Base-by-base conservation (phyloP, 2,888 invertebrate species). In the Pseudanteris insignis region DNA sequence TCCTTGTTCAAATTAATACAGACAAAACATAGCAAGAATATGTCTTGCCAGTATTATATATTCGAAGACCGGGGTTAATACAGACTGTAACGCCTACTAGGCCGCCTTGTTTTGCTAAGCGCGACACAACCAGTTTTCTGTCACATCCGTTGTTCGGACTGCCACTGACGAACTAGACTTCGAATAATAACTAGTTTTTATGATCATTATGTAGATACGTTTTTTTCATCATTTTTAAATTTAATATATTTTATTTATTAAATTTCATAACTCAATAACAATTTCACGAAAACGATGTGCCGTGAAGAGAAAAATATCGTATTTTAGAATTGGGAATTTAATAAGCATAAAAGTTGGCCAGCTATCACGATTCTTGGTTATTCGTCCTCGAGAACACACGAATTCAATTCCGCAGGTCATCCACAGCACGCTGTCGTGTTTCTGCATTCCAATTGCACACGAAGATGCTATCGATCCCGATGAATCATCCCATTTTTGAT, bases 1-100 rank as follows among this genome's bases (percentile, higher is more conserved):
- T 54, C 50, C 55, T 55, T 46, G 59, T 47, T 59, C 57, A 53
- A 50, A 43, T 62, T 60, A 64, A 57, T 55, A 60, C 50, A 32
- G 50, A 33, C 44, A 38, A 51, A 43, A 55, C 55, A 12, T 46
- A 41, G 29, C 40, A 46, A 46, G 46, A 38, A 46, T 57, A 55
- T 63, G 36, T 50, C 54, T 41, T 50, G 60, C 36, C 37, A 50
- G 58, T 41, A 48, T 57, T 51, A 47, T 64, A 46, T 58, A 50
- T 41, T 33, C 40, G 7, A 48, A 29, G 5, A 9, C 11, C 24
- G 15, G 15, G 51, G 37, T 50, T 57, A 53, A 60, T 60, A 48
- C 50, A 57, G 51, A 41, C 46, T 15, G 55, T 37, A 47, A 32
- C 41, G 54, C 46, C 38, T 25, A 37, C 24, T 29, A 24, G 43